Base-by-base conservation (phyloP, 1,140 invertebrate species). In the Drosophila seguyi region DNA sequence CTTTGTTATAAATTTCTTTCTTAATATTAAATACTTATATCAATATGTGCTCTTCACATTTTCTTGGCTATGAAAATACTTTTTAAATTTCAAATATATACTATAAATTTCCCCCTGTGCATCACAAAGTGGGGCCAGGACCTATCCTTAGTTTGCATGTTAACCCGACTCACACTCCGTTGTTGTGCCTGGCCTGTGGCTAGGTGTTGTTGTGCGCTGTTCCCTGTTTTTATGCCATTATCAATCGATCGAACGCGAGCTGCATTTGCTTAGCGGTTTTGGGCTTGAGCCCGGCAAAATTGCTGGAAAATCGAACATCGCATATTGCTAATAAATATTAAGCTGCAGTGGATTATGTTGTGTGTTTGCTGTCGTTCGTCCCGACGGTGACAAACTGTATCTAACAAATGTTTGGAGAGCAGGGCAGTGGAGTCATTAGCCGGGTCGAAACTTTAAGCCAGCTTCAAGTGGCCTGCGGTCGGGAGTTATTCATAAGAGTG, bases 281-380 rank as follows among this genome's bases (percentile, higher is more conserved):
- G n/a, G n/a, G n/a, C n/a, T n/a, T 72, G 39, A 56, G 55, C 38
- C 31, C 62, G 18, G 50, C 31, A 36, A 53, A 68, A 77, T 75
- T 45, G 29, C 44, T 42, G 71, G 27, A 76, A 60, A 73, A 66
- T 57, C 52, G 34, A 8, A 69, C 57, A 63, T 68, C 61, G 79
- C 68, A 82, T 88, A 80, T 80, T 80, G 84, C 82, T 88, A 88
- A 88, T 88, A 88, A 88, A 88, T 88, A 88, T 88, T 90, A 80
- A 73, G 55, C 67, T 85, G 78, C 78, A 81, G 57, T 81, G 71
- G 39, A 63, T 65, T 77, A 69, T 74, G 75, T 75, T 80, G 61
- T 80, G 61, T 72, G 52, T 22, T 69, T 38, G 29, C 10, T 31
- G 42, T 44, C 42, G 41, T 6, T 42, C 41, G 25, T 29, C 52